These are phyloP conservation scores for Metaphire vulgaris DNA, from an alignment of 1,140 invertebrate species.

Conservation along the genomic window DNA sequence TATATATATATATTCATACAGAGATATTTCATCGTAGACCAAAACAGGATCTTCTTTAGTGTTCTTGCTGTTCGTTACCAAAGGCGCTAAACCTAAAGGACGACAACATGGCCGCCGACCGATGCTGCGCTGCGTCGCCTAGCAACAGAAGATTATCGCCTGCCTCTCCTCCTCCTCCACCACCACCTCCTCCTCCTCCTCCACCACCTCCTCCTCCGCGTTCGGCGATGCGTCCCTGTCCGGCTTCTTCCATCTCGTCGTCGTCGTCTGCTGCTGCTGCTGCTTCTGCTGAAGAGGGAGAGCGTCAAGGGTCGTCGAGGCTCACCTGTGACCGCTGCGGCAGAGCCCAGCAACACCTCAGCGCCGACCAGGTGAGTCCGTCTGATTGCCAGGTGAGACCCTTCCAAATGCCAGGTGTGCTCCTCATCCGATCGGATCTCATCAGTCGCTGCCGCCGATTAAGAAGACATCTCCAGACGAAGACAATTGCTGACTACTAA, in stretches of 20 bases:
- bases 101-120: background rate
- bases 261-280: constrained; percentile 12
- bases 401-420: background rate
- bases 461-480: background rate
- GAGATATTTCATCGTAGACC: too few relatives aligned
- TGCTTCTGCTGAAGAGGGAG: background rate
- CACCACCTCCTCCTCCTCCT: too few relatives aligned
- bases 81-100: too few relatives aligned
- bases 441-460: background rate
- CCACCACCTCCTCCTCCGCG: too few relatives aligned
- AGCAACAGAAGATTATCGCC: too few relatives aligned
- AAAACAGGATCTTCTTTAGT: too few relatives aligned
- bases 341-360: constrained; percentile 7
- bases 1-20: too few relatives aligned
- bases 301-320: background rate
- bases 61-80: too few relatives aligned
- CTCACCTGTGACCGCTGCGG: background rate
- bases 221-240: background rate
- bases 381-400: background rate
- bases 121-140: too few relatives aligned
- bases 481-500: background rate
- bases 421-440: background rate
- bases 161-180: too few relatives aligned
- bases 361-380: background rate
- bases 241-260: constrained; percentile 1